phyloP scores from a whole-genome alignment of 2,797 vertebrate genomes.

The Pangasius djambal region DNA sequence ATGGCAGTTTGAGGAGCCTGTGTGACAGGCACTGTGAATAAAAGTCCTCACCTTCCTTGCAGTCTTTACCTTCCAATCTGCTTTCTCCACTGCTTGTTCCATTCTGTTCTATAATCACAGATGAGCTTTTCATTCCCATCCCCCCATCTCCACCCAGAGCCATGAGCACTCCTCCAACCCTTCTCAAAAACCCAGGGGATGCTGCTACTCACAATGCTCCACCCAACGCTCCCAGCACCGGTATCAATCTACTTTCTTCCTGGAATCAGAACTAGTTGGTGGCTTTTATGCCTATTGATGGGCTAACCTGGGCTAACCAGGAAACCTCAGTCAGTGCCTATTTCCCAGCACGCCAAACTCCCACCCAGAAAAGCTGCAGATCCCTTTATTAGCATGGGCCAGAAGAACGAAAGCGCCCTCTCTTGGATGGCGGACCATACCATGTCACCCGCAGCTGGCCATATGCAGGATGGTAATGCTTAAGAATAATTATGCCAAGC shows the following conservation, averaged over 20 bases:
- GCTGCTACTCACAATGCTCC: neutral
- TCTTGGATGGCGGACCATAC: neutral
- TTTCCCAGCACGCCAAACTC: neutral
- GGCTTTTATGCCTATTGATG: slow-evolving; percentile 67
- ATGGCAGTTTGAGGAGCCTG: neutral
- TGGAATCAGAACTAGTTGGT: slow-evolving; percentile 73
- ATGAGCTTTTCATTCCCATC: slow-evolving; percentile 71
- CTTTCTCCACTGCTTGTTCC: slow-evolving; percentile 55
- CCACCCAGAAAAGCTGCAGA: neutral
- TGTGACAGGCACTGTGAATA: neutral
- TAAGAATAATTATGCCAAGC: neutral
- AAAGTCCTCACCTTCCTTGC: neutral
- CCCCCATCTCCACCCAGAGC: slow-evolving; percentile 71
- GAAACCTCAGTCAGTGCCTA: neutral
- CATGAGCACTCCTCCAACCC: slow-evolving; percentile 72
- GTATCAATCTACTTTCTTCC: neutral
- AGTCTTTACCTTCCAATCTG: neutral
- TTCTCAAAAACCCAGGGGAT: neutral
- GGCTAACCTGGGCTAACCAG: neutral
- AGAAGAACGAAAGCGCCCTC: neutral
- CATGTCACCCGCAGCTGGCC: neutral
- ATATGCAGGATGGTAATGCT: neutral
- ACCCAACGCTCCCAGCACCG: neutral
- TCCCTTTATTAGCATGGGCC: slow-evolving; percentile 2
- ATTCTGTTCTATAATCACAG: slow-evolving; percentile 66